A percentile compares a stretch with the other conserved stretches of the same genome.
phyloP scores from a whole-genome alignment of 2,113 vertebrate genomes.

The Mormoops blainvillei region DNA sequence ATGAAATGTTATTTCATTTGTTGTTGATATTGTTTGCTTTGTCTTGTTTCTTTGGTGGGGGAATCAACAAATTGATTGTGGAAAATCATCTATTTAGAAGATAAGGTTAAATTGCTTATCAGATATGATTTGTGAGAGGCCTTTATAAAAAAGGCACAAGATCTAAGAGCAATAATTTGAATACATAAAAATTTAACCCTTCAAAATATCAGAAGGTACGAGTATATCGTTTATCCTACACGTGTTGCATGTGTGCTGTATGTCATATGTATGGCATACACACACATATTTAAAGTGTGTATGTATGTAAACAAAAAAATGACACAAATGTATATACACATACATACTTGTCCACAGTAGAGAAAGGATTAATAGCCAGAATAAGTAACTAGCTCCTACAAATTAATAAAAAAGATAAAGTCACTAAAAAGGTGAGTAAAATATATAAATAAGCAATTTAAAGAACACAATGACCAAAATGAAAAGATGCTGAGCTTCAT shows the following conservation, averaged over 20 bases:
- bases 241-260: background rate
- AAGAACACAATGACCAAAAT: slow-evolving; percentile 2
- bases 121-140: background rate
- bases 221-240: background rate
- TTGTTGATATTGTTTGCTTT: background rate
- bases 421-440: background rate
- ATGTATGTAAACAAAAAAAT: background rate
- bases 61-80: background rate
- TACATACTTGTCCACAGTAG: background rate
- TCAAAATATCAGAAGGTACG: background rate
- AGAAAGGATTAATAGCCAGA: slow-evolving; percentile 4
- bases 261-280: background rate
- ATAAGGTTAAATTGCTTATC: background rate
- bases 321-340: background rate
- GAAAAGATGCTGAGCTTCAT: background rate
- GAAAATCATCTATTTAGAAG: slow-evolving; percentile 4
- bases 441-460: slow-evolving; percentile 7
- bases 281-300: background rate
- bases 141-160: background rate
- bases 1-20: background rate
- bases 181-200: background rate
- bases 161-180: slow-evolving; percentile 17
- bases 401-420: background rate
- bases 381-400: background rate
- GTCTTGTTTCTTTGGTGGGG: background rate